These are phyloP conservation scores for Ctenoplectra terminalis DNA, from an alignment of 1,140 invertebrate genomes.

Conservation along the genomic window DNA sequence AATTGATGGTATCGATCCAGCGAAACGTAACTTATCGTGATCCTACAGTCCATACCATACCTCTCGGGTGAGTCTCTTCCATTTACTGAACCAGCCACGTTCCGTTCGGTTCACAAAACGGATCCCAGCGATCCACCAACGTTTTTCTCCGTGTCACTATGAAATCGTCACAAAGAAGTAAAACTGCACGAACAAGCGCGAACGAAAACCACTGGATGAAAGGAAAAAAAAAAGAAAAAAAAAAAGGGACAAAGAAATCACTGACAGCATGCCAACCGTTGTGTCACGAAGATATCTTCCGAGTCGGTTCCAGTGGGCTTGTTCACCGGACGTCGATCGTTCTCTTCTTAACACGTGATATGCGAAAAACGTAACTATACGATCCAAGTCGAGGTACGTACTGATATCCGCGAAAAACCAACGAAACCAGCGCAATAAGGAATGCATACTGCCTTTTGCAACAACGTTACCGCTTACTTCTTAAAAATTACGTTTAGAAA, in stretches of 20 bases:
- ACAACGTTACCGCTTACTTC: constrained; percentile 30
- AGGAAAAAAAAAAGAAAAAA: no score
- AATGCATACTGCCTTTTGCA: constrained; percentile 19
- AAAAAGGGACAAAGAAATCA: neutral
- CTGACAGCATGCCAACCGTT: neutral
- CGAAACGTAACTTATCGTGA: constrained; percentile 31
- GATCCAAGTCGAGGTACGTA: neutral
- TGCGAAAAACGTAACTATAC: constrained; percentile 41
- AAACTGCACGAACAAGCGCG: neutral
- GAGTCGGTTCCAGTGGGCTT: neutral
- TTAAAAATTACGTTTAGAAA: constrained; percentile 37
- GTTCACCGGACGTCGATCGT: constrained; percentile 4
- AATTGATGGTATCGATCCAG: constrained; percentile 1
- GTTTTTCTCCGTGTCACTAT: constrained; percentile 6
- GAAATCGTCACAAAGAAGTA: constrained; percentile 20
- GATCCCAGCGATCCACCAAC: neutral
- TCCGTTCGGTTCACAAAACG: neutral
- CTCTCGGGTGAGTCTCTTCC: neutral
- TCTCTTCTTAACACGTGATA: constrained; percentile 12
- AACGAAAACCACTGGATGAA: neutral
- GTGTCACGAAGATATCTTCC: constrained; percentile 9
- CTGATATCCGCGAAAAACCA: constrained; percentile 1
- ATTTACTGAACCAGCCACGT: neutral
- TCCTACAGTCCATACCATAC: constrained; percentile 14
- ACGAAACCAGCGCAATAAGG: constrained; percentile 27